Evolutionary conservation across 2,113 vertebrate genomes (phyloP).

Genomic region (Megaleporinus macrocephalus): DNA sequence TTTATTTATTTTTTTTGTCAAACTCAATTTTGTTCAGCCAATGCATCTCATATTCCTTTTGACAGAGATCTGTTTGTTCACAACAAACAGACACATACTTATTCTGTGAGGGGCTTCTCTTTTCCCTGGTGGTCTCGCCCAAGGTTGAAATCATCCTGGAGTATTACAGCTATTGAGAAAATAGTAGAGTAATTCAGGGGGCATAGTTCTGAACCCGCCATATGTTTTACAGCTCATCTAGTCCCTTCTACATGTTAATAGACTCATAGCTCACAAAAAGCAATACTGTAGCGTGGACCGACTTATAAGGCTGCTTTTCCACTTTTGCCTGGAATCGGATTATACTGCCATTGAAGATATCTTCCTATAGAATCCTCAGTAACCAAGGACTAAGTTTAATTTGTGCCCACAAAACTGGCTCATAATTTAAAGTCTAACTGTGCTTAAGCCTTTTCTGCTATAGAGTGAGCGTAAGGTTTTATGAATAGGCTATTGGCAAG

Average conservation of each 20-base stretch:
- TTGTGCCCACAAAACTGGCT: background rate
- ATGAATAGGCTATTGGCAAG: background rate
- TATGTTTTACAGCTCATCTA: slow-evolving; percentile 16
- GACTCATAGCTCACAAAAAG: slow-evolving; percentile 30
- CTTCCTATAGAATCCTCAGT: slow-evolving; percentile 7
- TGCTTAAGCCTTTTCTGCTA: background rate
- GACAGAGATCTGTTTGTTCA: slow-evolving; percentile 56
- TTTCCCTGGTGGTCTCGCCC: slow-evolving; percentile 4
- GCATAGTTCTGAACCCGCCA: background rate
- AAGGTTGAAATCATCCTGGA: slow-evolving; percentile 20
- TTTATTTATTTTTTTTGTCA: slow-evolving; percentile 10
- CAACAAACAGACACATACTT: slow-evolving; percentile 40
- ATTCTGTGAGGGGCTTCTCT: slow-evolving; percentile 23
- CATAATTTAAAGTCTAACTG: background rate
- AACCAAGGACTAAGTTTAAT: background rate
- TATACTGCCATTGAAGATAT: background rate
- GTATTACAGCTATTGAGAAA: slow-evolving; percentile 38
- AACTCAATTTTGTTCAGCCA: slow-evolving; percentile 53
- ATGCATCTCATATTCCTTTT: slow-evolving; percentile 54
- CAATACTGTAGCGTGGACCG: background rate
- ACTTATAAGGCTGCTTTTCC: background rate
- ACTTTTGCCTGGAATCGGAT: background rate
- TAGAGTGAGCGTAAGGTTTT: background rate
- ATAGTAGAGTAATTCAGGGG: background rate
- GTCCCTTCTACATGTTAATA: slow-evolving; percentile 21